Evolutionary conservation across 2,888 invertebrate species (phyloP).

Genomic region (Leucozona laternaria): DNA sequence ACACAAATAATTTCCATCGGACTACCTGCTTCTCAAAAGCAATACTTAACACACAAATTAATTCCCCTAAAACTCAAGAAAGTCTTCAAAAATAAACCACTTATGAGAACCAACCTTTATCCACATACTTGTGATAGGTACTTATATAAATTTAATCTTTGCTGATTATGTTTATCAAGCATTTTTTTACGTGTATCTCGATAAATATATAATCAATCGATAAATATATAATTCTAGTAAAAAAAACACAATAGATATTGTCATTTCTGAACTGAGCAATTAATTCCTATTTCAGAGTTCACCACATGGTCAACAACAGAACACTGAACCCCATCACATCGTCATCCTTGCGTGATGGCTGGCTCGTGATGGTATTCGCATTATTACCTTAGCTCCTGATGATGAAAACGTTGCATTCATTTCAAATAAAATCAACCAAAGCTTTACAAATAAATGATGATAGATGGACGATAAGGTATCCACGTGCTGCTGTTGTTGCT

Average conservation of each 20-base stretch:
- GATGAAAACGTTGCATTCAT: slow-evolving; percentile 12
- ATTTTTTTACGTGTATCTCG: no score
- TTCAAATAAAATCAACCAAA: slow-evolving; percentile 37
- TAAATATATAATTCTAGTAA: no score
- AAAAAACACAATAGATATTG: slow-evolving; percentile 1
- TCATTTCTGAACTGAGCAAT: slow-evolving; percentile 21
- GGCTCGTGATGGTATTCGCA: not conserved
- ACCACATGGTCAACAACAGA: slow-evolving; percentile 18
- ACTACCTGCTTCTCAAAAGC: no score
- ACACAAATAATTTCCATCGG: no score
- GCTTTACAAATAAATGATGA: slow-evolving; percentile 27
- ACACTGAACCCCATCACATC: not conserved
- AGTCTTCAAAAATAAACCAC: no score
- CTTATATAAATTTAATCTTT: no score
- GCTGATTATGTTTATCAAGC: no score
- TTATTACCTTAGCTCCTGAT: slow-evolving; percentile 4
- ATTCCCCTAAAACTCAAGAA: no score
- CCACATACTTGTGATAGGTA: no score
- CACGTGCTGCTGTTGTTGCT: slow-evolving; percentile 20
- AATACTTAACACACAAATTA: no score
- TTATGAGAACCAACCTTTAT: no score
- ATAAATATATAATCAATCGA: no score
- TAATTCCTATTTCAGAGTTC: slow-evolving; percentile 8
- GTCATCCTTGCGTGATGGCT: not conserved
- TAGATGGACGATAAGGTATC: not conserved